Evolutionary conservation across 2,888 invertebrate species (phyloP), one percentile per base, ranked within the genome.

Genomic region (Plutella xylostella): DNA sequence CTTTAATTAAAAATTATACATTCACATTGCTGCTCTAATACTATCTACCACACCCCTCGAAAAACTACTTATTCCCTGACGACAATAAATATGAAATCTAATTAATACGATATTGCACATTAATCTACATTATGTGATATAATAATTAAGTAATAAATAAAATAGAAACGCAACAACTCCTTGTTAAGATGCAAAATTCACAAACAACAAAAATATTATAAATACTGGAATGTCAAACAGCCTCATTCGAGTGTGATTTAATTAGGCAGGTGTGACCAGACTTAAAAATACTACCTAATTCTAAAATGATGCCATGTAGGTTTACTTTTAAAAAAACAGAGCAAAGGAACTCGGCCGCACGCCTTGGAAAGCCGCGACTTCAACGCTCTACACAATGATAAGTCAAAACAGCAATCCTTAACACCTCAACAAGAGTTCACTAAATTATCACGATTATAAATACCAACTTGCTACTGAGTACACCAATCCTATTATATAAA

Each of bases 401-500:
- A 20, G n/a, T 17, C 9, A 42, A 42, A 34, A 43, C 34, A 34
- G 20, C 42, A 33, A 18, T n/a, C 68, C 67, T 68, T 61, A 63
- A 21, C 22, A 9, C 22, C 20, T 59, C 58, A 65, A 63, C 64
- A 65, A 69, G 68, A 67, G 63, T 61, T 58, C 55, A 56, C 51
- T 65, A 22, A 39, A 39, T 22, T 14, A 68, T 69, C 68, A 70
- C 68, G 65, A 65, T 58, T 58, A 80, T 74, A 78, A 68, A 66
- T 76, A 79, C 69, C 76, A 74, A 76, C 72, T 71, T 61, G 58
- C 78, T 82, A 80, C 76, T 58, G 74, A 74, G 63, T 79, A 80
- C 79, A 80, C 71, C 67, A 72, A 72, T 68, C 69, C 74, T 76
- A 79, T 74, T 68, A 77, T 82, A 82, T 71, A 83, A 82, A 83